These are phyloP conservation scores for Conus ventricosus DNA, from an alignment of 1,140 invertebrate genomes.

Conservation along the genomic window DNA sequence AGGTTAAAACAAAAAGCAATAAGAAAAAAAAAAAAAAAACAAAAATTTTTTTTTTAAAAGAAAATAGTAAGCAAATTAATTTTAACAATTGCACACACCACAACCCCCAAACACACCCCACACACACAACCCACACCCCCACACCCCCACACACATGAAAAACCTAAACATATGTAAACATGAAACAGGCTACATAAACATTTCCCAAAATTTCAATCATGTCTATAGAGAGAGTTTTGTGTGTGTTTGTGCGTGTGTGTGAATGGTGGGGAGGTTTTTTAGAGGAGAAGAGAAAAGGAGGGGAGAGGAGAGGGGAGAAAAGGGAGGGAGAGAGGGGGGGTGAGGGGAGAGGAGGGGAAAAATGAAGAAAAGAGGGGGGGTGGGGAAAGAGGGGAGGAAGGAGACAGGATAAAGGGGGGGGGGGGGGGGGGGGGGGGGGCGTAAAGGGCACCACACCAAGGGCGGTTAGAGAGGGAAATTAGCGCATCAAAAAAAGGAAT, in stretches of 20 bases:
- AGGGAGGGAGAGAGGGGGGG: background rate
- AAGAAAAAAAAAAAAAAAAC: too few species aligned
- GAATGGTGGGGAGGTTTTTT: too few species aligned
- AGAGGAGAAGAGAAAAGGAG: background rate
- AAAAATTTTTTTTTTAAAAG: too few species aligned
- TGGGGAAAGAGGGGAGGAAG: background rate
- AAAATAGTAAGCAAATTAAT: too few species aligned
- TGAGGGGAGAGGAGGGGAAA: background rate
- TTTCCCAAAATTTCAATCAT: too few species aligned
- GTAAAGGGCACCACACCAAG: background rate
- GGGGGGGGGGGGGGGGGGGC: background rate
- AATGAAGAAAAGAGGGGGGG: background rate
- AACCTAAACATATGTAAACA: too few species aligned
- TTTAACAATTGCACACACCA: too few species aligned
- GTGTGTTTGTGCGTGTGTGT: background rate
- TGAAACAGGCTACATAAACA: too few species aligned
- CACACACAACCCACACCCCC: too few species aligned
- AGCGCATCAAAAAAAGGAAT: conserved; percentile 3
- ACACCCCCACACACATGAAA: too few species aligned
- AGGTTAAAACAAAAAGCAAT: too few species aligned
- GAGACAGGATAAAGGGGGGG: background rate
- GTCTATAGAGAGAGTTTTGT: background rate
- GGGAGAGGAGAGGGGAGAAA: background rate
- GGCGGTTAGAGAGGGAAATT: background rate
- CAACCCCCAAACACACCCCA: too few species aligned